A percentile compares a stretch with the other conserved stretches of the same genome.
phyloP scores from a whole-genome alignment of 1,140 invertebrate species.

The Caenorhabditis brenneri region DNA sequence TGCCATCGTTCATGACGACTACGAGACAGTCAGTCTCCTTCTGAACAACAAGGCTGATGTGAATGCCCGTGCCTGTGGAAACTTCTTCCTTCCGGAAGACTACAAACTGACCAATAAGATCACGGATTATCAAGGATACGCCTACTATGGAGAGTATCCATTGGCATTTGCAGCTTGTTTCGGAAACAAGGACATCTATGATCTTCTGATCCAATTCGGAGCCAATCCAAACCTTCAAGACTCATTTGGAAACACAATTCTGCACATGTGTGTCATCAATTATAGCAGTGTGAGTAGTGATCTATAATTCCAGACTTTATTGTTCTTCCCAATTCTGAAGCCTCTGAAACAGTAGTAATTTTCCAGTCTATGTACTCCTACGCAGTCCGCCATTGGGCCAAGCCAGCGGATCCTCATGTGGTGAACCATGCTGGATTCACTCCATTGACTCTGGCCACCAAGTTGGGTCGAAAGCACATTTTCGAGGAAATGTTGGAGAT shows the following conservation, averaged over 20 bases:
- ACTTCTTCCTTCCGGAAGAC: constrained; percentile 77
- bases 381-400: constrained; percentile 88
- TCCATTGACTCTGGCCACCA: constrained; percentile 91
- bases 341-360: background rate
- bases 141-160: constrained; percentile 81
- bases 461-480: constrained; percentile 89
- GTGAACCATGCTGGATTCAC: constrained; percentile 87
- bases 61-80: constrained; percentile 86
- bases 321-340: too few relatives aligned
- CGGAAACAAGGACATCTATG: constrained; percentile 95
- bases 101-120: constrained; percentile 80
- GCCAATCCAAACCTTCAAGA: constrained; percentile 91
- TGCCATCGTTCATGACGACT: constrained; percentile 92
- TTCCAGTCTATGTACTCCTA: constrained; percentile 95
- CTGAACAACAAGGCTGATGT: constrained; percentile 85
- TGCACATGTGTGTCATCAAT: constrained; percentile 97
- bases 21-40: constrained; percentile 91
- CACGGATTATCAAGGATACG: constrained; percentile 85
- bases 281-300: constrained; percentile 83
- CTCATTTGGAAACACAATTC: constrained; percentile 79
- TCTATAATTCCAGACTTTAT: too few relatives aligned
- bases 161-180: constrained; percentile 94
- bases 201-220: constrained; percentile 86
- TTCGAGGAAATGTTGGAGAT: constrained; percentile 97
- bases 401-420: constrained; percentile 87